A percentile compares a stretch with the other conserved stretches of the same genome.
phyloP scores from a whole-genome alignment of 2,888 invertebrate genomes.

The Lamellibrachia columna region DNA sequence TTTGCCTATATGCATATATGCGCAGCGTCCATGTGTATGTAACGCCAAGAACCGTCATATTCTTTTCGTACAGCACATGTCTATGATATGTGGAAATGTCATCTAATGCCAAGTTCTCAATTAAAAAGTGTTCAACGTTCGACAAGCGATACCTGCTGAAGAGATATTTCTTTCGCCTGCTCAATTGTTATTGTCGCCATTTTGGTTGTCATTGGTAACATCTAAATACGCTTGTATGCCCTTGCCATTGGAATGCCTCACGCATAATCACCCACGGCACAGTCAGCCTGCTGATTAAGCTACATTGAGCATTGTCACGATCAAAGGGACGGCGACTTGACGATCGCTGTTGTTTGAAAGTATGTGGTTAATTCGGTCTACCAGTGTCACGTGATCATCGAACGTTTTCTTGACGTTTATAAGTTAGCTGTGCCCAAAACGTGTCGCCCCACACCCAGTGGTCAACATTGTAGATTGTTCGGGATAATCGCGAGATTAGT shows the following conservation, averaged over 20 bases:
- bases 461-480: background rate
- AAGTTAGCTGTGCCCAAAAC: background rate
- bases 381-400: background rate
- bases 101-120: background rate
- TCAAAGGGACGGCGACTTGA: background rate
- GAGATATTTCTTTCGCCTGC: constrained; percentile 16
- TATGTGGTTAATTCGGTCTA: background rate
- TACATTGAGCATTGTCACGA: background rate
- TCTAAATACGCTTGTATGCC: background rate
- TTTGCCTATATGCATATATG: background rate
- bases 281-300: background rate
- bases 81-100: background rate
- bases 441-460: background rate
- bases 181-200: constrained; percentile 2
- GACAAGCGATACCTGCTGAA: background rate
- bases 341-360: background rate
- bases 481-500: constrained; percentile 11
- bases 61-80: background rate
- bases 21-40: background rate
- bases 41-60: background rate
- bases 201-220: constrained; percentile 3
- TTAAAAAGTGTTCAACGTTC: background rate
- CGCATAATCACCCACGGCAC: background rate
- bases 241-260: background rate
- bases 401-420: constrained; percentile 1